Percentiles rank a stretch among this genome's conserved stretches.
Conservation (phyloP, 2,797 vertebrate genomes). For the Emys orbicularis region DNA sequence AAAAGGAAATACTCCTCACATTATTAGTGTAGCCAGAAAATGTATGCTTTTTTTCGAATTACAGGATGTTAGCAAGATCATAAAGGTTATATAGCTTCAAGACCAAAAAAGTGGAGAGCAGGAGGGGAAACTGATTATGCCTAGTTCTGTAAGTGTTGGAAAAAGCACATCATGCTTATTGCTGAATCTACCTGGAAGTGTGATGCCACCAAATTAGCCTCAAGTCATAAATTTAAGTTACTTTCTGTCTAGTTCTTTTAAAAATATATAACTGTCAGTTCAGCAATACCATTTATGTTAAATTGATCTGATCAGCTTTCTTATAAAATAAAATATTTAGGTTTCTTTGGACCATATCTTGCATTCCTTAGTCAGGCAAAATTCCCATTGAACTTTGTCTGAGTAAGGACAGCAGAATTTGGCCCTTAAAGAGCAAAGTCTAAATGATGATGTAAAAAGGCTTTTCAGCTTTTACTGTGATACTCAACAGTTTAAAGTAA, state of each 20-base stretch:
- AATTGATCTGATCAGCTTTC: accelerated
- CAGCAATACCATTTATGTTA: background rate
- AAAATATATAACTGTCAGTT: background rate
- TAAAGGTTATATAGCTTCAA: background rate
- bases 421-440: background rate
- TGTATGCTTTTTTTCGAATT: background rate
- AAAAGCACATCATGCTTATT: background rate
- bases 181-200: background rate
- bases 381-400: background rate
- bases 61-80: no score
- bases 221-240: background rate
- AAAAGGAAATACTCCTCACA: background rate
- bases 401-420: background rate
- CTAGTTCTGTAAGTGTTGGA: background rate
- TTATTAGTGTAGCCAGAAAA: background rate
- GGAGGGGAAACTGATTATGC: background rate
- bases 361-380: background rate
- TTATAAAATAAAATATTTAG: background rate
- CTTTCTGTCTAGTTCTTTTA: background rate
- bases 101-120: background rate
- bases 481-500: no score
- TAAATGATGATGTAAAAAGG: background rate
- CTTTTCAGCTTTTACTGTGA: background rate
- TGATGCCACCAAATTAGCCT: background rate
- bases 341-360: background rate